These are phyloP conservation scores for Lagopus muta DNA, from an alignment of 2,113 vertebrate species.

Conservation along the genomic window DNA sequence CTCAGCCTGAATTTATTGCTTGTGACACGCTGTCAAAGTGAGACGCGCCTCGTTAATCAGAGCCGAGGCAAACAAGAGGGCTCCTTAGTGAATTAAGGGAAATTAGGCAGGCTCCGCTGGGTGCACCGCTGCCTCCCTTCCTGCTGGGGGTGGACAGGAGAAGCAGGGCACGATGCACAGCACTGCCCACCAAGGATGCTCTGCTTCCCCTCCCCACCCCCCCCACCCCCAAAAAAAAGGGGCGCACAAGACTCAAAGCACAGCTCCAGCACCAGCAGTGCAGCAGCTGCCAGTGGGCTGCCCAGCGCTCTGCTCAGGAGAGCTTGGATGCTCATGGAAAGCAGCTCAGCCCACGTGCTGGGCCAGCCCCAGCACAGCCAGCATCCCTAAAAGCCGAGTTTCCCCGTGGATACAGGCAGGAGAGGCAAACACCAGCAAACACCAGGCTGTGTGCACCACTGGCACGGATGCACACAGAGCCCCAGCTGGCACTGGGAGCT, in stretches of 20 bases:
- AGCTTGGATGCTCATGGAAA: neutral
- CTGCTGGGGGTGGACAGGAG: neutral
- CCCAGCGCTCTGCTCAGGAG: neutral
- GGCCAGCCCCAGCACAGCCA: neutral
- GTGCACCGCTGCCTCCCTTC: neutral
- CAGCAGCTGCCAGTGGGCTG: neutral
- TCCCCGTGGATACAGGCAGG: accelerated
- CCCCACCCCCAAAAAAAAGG: neutral
- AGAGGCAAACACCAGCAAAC: neutral
- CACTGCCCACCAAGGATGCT: neutral
- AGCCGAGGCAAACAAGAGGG: neutral
- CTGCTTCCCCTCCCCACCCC: neutral
- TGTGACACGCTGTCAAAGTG: constrained; percentile 37
- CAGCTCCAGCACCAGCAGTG: neutral
- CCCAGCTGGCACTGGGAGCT: neutral
- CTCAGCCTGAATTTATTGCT: constrained; percentile 33
- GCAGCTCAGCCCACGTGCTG: neutral
- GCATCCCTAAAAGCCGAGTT: neutral
- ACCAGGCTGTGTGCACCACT: neutral
- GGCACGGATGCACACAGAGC: neutral
- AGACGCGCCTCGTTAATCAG: constrained; percentile 30
- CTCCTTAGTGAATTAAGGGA: constrained; percentile 34
- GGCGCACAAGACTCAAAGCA: neutral
- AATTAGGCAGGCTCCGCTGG: neutral
- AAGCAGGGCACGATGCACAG: neutral